Base-by-base conservation (phyloP, 1,140 invertebrate genomes). In the Meloidogyne hapla region DNA sequence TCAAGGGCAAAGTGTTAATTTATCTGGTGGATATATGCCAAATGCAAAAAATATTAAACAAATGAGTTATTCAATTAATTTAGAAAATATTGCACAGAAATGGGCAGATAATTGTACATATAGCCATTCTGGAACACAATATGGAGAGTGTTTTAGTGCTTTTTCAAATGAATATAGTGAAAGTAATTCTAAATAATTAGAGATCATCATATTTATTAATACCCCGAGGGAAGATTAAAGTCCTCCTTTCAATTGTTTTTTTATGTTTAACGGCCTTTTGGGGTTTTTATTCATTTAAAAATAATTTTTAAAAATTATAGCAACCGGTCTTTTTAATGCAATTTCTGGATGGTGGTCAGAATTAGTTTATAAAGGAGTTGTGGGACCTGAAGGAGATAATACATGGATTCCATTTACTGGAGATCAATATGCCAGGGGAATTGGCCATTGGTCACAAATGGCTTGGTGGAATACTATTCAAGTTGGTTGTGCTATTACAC, bases 391-490 rank as follows among this genome's bases (percentile, higher is more conserved):
- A 28, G 26, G 42, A 23, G 15, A 28, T 73, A 13, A 42, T 73
- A 42, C 25, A 12, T 73, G 69, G 21, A 65, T 42, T 73, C 71
- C 23, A 33, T n/a, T 21, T 2, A 62, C 0, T 73, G 66, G 15
- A 73, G 28, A 10, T 13, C 21, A 42, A 42, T 10, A 42, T 15
- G 13, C 8, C 40, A 42, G 40, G 12, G 71, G 71, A 28, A 75
- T 73, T 21, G 71, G 71, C 12, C 71, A 73, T 33, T 73, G 71
- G 71, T n/a, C 48, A 13, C 71, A 73, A 42, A 9, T 74, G n/a
- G 71, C 71, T 1, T 73, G 71, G 71, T 28, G 26, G 26, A 73
- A 66, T 3, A 73, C 69, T 9, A 69, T 21, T 23, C n/a, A n/a
- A 18, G 12, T 73, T 26, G 70, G 70, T 5, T 72, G 70, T 40